Base-by-base conservation (phyloP, 2,888 invertebrate genomes). In the Nemoura dubitans region DNA sequence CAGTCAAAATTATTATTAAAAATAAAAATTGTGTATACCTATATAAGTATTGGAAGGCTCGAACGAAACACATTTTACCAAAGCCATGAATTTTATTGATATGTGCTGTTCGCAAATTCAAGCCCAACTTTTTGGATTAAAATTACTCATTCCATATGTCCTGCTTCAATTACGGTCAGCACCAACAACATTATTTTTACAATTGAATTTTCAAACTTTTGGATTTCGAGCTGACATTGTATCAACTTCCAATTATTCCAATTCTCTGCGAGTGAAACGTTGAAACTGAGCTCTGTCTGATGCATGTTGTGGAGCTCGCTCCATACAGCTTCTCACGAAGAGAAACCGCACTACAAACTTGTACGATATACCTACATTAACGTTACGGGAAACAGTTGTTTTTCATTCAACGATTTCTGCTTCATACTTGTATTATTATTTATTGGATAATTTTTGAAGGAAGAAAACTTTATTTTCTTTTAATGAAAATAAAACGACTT, bases 401-500 rank as follows among this genome's bases (percentile, higher is more conserved):
- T 59, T 59, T 21, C 59, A 59, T 59, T 21, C 59, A 14, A 21
- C 59, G 21, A 59, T 59, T 14, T 59, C 21, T 59, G 21, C 59
- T 59, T 59, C 59, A 7, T 59, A 21, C 59, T 10, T 59, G 59
- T 59, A 59, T 59, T 3, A 59, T 16, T 59, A 59, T 59, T 59
- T 59, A 59, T 59, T 59, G 78, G 29, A 78, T 78, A 28, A 78
- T 78, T 28, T 78, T 78, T 78, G 29, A 78, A 78, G 26, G 10
- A 78, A 21, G 78, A 26, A 78, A 78, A 78, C 27, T 28, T 16
- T 28, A 78, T 78, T 78, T 78, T 78, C 78, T 78, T 78, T 78
- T 78, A 78, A 27, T 78, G 29, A 78, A 78, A 27, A 78, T 78
- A 78, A 78, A 78, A 28, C 27, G 78, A 29, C 29, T 78, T 78